Conservation (phyloP, 2,888 invertebrate species). For the Eupithecia pulchellata region DNA sequence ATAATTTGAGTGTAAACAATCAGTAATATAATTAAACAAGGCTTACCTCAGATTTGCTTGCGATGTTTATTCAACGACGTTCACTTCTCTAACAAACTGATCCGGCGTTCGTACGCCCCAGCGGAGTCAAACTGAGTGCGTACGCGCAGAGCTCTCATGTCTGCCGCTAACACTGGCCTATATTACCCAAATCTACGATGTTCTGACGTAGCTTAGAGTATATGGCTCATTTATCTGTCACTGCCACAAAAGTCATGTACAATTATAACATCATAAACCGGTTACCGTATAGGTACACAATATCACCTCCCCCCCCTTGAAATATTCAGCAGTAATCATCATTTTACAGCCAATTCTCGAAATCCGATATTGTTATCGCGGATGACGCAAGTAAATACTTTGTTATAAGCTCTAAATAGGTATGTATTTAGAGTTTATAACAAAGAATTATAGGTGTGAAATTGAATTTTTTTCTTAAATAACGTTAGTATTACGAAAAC, state of each 20-base stretch:
- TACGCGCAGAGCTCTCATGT: constrained; percentile 32
- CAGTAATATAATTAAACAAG: constrained; percentile 23
- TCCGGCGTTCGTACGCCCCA: constrained; percentile 23
- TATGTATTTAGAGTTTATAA: too few species aligned
- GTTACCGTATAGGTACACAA: too few species aligned
- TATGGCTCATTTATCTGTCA: background rate
- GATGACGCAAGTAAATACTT: too few species aligned
- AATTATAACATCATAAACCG: too few species aligned
- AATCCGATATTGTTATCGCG: too few species aligned
- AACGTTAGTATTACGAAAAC: too few species aligned
- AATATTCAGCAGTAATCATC: too few species aligned
- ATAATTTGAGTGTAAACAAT: constrained; percentile 1
- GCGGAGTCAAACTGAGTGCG: constrained; percentile 30
- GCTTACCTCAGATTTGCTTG: constrained; percentile 32
- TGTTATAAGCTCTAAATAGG: too few species aligned
- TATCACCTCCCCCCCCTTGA: too few species aligned
- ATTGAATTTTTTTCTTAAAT: too few species aligned
- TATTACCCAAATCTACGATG: constrained; percentile 12
- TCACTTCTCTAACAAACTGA: constrained; percentile 14
- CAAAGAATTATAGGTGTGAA: too few species aligned
- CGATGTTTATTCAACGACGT: constrained; percentile 29
- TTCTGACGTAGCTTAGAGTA: background rate
- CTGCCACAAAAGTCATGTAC: background rate
- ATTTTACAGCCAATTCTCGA: too few species aligned
- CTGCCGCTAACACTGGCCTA: constrained; percentile 16